phyloP scores from a whole-genome alignment of 2,797 vertebrate species.

The Danio kyathit region DNA sequence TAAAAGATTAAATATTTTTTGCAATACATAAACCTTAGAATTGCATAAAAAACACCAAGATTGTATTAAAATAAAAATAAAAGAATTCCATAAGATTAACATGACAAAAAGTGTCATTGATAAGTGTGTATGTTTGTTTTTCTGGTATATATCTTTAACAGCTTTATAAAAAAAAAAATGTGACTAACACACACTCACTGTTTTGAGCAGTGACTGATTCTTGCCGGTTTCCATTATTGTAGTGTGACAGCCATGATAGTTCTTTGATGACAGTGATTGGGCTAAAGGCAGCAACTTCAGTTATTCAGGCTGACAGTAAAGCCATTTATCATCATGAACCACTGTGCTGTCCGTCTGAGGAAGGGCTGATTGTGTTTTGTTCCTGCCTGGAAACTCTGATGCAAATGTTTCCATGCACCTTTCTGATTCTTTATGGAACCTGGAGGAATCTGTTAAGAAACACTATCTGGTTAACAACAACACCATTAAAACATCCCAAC shows the following conservation, averaged over 20 bases:
- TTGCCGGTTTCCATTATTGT: conserved; percentile 56
- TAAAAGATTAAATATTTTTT: too few relatives aligned
- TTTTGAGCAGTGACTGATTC: neutral
- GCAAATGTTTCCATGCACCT: neutral
- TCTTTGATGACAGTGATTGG: conserved; percentile 39
- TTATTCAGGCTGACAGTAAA: conserved; percentile 26
- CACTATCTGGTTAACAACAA: neutral
- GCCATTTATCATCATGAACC: conserved; percentile 28
- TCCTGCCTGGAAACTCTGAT: neutral
- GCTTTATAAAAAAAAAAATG: neutral
- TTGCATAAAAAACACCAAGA: too few relatives aligned
- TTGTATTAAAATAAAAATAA: too few relatives aligned
- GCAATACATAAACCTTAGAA: too few relatives aligned
- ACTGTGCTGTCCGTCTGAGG: neutral
- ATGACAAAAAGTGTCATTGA: too few relatives aligned
- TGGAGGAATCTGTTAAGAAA: neutral
- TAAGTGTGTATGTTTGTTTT: too few relatives aligned
- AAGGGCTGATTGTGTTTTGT: conserved; percentile 28
- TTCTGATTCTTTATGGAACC: neutral
- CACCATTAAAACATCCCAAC: neutral
- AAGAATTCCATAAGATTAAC: too few relatives aligned
- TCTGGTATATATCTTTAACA: neutral
- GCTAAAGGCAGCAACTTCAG: conserved; percentile 29
- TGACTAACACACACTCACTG: neutral
- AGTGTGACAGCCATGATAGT: neutral